A percentile compares a stretch with the other conserved stretches of the same genome.
Conservation (phyloP, 2,888 invertebrate species). For the Parasteatoda lunata region DNA sequence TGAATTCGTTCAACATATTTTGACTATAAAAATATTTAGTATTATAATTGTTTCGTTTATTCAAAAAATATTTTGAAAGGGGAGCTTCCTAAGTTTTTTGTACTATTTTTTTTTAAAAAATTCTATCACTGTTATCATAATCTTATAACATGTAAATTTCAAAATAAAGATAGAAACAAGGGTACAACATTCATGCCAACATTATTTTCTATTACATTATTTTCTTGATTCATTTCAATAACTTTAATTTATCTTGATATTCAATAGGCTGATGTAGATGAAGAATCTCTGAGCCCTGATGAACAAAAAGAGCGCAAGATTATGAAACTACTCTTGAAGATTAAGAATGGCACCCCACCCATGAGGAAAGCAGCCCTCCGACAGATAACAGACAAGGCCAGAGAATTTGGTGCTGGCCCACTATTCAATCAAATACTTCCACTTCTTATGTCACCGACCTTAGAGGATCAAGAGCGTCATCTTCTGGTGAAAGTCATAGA, state of each 20-base stretch:
- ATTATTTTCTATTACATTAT: no score
- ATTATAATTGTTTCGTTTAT: no score
- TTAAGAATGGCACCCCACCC: conserved; percentile 99
- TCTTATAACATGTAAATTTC: no score
- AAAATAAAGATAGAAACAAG: no score
- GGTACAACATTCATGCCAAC: no score
- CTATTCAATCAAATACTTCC: conserved; percentile 99
- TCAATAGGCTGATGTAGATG: conserved; percentile 90
- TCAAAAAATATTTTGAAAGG: no score
- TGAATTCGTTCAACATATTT: no score
- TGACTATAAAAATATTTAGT: no score
- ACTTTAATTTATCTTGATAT: neutral
- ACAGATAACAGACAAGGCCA: conserved; percentile 98
- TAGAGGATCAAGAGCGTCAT: conserved; percentile 99
- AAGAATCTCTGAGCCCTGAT: conserved; percentile 94
- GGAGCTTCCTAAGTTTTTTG: no score
- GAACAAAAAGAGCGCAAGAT: conserved; percentile 99
- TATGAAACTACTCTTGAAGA: conserved; percentile 97
- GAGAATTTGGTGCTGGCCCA: conserved; percentile 98
- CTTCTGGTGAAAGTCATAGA: conserved; percentile 99
- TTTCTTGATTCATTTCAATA: neutral
- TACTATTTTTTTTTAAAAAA: no score
- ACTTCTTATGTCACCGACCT: conserved; percentile 98
- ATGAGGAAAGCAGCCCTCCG: conserved; percentile 98
- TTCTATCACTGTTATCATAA: no score